Evolutionary conservation across 2,797 vertebrate species (phyloP), one percentile per base, ranked within the genome.

Genomic region (Botia almorhae): DNA sequence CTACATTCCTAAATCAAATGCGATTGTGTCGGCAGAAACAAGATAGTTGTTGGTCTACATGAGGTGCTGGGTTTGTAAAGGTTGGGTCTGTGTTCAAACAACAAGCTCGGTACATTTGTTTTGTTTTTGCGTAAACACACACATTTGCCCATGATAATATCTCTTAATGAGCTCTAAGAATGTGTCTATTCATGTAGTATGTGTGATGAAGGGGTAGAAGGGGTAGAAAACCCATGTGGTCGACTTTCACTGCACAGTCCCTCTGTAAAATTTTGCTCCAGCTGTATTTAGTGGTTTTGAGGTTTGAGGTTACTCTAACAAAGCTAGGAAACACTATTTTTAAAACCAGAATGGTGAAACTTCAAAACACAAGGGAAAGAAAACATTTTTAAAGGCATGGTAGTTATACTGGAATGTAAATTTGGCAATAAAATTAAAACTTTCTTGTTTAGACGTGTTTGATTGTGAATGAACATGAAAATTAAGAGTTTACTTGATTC

Each of bases 261-360:
- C 84, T 63, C 81, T 36, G 81, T 16, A 71, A 78, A 80, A 83
- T 69, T 84, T 72, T 36, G 85, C 87, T 90, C 87, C 89, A 88
- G 85, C 79, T 83, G 71, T 87, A 91, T 87, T 86, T 61, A 5
- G 88, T 53, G 88, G 89, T 60, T 88, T 87, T 43, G 81, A 74
- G 88, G 87, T 67, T 48, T 84, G 87, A 10, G 89, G 89, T 88
- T 72, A 82, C 85, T 80, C 74, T 60, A 75, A 82, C 23, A 89
- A 91, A 73, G 68, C 70, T 26, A 82, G 74, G 75, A 2, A 36
- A 3, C 8, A 11, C 8, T 91, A 92, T 91, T 91, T 93, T 88
- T 92, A 91, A 90, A 87, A 50, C 53, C 17, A 10, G 21, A 78
- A 29, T 46, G 48, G 56, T 63, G 39, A 36, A 77, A 82, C 69